Conservation (phyloP, 2,113 vertebrate species). For the Polyodon spathula region DNA sequence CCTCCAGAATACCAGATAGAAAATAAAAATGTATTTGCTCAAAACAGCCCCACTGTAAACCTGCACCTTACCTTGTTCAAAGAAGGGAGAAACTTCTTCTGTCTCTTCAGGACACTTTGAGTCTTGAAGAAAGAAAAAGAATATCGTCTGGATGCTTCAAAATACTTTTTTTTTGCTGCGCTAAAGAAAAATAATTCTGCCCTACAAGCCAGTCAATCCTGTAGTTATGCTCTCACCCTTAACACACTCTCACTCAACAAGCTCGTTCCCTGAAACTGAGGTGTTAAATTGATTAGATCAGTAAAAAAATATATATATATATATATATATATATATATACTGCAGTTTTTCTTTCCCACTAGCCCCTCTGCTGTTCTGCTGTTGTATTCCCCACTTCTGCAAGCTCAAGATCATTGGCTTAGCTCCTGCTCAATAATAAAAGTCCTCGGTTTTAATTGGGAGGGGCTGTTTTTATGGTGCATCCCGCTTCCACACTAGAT, state of each 20-base stretch:
- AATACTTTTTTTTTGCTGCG: conserved; percentile 39
- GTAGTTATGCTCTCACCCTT: conserved; percentile 40
- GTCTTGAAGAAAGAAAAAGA: conserved; percentile 33
- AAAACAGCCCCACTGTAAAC: too few species aligned
- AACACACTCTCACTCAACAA: conserved; percentile 33
- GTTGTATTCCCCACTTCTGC: conserved; percentile 41
- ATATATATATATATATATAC: conserved; percentile 50
- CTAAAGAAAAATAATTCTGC: conserved; percentile 35
- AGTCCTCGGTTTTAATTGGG: conserved; percentile 56
- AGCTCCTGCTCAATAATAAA: conserved; percentile 55
- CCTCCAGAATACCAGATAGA: too few species aligned
- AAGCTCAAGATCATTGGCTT: conserved; percentile 50
- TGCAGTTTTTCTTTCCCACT: conserved; percentile 54
- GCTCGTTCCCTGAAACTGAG: conserved; percentile 30
- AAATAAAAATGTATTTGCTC: too few species aligned
- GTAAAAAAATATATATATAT: conserved; percentile 47
- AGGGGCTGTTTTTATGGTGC: conserved; percentile 44
- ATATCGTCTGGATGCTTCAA: conserved; percentile 31
- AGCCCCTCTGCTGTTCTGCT: conserved; percentile 43
- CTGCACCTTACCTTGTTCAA: too few species aligned
- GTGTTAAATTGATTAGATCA: conserved; percentile 54
- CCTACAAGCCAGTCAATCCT: conserved; percentile 31
- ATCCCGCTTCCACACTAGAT: conserved; percentile 17
- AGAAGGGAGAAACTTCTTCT: conserved; percentile 30
- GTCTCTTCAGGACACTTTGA: conserved; percentile 47